Evolutionary conservation across 2,797 vertebrate species (phyloP).

Genomic region (Uromys caudimaculatus): DNA sequence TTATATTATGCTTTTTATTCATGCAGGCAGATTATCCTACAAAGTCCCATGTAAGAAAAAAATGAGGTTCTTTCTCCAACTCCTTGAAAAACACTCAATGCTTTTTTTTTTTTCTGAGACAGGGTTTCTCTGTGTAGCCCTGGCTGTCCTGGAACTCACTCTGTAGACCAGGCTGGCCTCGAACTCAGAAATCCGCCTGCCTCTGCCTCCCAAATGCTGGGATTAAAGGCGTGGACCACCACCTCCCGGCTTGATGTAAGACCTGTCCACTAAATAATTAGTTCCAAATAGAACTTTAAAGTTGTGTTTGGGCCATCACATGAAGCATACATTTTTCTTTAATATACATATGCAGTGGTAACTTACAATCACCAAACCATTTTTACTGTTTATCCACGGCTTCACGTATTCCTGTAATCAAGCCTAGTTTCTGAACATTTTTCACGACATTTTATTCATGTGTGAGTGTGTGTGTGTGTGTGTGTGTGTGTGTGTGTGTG

Average conservation of each 20-base stretch:
- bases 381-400: conserved; percentile 36
- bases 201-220: no score
- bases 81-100: background rate
- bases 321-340: background rate
- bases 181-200: no score
- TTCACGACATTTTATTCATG: background rate
- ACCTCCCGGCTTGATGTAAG: background rate
- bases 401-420: conserved; percentile 47
- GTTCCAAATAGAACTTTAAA: conserved; percentile 13
- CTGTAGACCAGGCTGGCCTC: no score
- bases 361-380: conserved; percentile 25
- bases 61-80: background rate
- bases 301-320: background rate
- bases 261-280: background rate
- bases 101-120: no score
- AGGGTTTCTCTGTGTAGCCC: no score
- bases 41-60: background rate
- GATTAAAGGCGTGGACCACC: no score
- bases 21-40: background rate
- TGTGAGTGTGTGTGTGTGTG: background rate
- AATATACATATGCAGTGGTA: background rate
- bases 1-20: background rate
- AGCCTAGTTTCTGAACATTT: background rate
- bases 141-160: no score
- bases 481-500: background rate